Evolutionary conservation across 2,113 vertebrate species (phyloP).

Genomic region (Zootoca vivipara): DNA sequence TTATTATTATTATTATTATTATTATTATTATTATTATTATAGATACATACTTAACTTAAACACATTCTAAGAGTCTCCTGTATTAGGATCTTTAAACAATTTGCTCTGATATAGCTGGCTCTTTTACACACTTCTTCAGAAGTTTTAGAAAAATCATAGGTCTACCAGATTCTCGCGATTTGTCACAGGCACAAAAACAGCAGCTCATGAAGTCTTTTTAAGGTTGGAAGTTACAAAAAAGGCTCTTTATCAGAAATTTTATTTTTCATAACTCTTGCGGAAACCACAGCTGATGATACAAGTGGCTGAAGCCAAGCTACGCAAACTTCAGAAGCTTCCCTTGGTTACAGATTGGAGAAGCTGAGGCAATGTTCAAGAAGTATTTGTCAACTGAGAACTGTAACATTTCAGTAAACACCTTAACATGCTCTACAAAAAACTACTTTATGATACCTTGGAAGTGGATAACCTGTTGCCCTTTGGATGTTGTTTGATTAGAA

Average conservation of each 20-base stretch:
- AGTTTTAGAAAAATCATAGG: neutral
- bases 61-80: neutral
- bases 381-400: neutral
- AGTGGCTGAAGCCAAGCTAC: neutral
- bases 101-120: neutral
- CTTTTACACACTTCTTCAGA: neutral
- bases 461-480: no score
- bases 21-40: no score
- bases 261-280: neutral
- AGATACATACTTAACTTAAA: neutral
- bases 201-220: neutral
- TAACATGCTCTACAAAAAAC: neutral
- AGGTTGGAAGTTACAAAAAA: conserved; percentile 20
- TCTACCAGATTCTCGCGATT: neutral
- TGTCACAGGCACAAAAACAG: neutral
- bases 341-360: neutral
- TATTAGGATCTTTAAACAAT: no score
- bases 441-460: no score
- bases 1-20: no score
- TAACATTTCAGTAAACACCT: neutral
- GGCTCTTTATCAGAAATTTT: conserved; percentile 6
- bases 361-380: neutral
- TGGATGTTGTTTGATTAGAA: no score
- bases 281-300: neutral
- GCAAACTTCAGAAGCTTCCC: accelerated